Conservation (phyloP, 1,140 invertebrate species). For the Lordiphosa mommai region DNA sequence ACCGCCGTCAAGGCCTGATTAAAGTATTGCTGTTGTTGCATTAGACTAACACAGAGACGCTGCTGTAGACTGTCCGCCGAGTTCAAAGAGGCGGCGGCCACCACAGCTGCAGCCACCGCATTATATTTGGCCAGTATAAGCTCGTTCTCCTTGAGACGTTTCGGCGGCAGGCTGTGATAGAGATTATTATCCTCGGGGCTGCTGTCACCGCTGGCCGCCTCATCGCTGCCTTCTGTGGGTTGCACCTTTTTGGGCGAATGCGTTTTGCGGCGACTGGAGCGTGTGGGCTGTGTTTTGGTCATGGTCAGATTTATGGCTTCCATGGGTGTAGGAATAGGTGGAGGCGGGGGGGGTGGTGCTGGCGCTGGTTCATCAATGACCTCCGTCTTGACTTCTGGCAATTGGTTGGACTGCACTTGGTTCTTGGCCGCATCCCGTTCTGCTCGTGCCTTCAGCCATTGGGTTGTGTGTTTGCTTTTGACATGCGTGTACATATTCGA, state of each 20-base stretch:
- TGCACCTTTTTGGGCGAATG: conserved; percentile 62
- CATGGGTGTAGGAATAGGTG: not conserved
- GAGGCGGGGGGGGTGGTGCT: not conserved
- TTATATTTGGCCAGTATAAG: conserved; percentile 62
- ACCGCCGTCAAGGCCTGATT: conserved; percentile 39
- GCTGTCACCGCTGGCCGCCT: conserved; percentile 29
- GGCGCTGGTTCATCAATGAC: not conserved
- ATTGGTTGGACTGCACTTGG: conserved; percentile 28
- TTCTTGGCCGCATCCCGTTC: conserved; percentile 57
- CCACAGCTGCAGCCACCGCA: conserved; percentile 52
- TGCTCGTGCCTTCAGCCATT: conserved; percentile 59
- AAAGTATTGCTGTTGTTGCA: conserved; percentile 33
- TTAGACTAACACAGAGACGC: conserved; percentile 28
- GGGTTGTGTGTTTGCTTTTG: conserved; percentile 63
- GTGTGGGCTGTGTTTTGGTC: conserved; percentile 29
- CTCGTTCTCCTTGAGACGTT: conserved; percentile 57
- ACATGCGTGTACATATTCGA: conserved; percentile 79
- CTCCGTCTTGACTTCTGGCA: conserved; percentile 5
- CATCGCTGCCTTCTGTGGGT: conserved; percentile 23
- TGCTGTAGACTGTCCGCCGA: conserved; percentile 31
- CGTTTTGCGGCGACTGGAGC: conserved; percentile 56
- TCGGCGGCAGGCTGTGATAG: conserved; percentile 19
- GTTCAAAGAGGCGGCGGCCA: conserved; percentile 33
- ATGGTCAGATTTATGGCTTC: conserved; percentile 57
- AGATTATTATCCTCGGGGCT: conserved; percentile 17